Percentiles rank a stretch among this genome's conserved stretches.
Evolutionary conservation across 2,113 vertebrate genomes (phyloP).

Genomic region (Hyperopisus bebe): DNA sequence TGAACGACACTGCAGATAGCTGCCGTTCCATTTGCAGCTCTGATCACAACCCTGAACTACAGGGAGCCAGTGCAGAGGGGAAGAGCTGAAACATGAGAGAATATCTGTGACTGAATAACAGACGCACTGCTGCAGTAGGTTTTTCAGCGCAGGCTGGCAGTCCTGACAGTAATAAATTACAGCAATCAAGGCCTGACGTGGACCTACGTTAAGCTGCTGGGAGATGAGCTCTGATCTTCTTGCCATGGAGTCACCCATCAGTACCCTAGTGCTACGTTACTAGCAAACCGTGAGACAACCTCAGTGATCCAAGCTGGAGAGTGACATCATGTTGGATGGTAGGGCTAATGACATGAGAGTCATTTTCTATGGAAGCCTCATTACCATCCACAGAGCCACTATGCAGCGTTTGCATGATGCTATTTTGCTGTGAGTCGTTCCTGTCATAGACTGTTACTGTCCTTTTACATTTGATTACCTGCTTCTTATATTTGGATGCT

Average conservation of each 20-base stretch:
- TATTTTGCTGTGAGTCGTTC: neutral
- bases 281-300: neutral
- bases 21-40: neutral
- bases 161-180: neutral
- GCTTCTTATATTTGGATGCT: neutral
- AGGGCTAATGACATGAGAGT: neutral
- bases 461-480: neutral
- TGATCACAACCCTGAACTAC: neutral
- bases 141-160: neutral
- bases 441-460: neutral
- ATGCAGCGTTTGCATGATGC: neutral
- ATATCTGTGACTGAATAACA: neutral
- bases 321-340: neutral
- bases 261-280: neutral
- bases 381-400: neutral
- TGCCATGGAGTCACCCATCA: neutral
- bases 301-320: neutral
- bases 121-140: neutral
- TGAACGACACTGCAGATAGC: neutral
- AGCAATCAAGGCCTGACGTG: neutral
- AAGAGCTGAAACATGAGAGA: neutral
- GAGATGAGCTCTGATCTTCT: neutral
- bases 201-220: neutral
- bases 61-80: neutral
- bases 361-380: neutral